Evolutionary conservation across 2,113 vertebrate species (phyloP).

Genomic region (Accipiter cooperii): DNA sequence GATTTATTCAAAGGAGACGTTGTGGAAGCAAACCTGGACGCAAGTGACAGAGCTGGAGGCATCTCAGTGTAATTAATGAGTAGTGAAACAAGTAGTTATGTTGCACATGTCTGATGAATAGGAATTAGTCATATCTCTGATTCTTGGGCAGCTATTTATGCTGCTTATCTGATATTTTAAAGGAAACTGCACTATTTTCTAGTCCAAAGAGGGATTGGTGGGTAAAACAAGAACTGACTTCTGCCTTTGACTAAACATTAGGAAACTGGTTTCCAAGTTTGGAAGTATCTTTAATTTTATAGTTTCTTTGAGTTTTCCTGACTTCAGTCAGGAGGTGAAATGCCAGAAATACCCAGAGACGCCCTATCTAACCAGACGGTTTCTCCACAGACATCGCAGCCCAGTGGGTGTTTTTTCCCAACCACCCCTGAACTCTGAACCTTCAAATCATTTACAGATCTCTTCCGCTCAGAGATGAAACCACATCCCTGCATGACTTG

Average conservation of each 20-base stretch:
- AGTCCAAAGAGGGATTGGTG: background rate
- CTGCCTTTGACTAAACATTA: background rate
- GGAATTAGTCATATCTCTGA: background rate
- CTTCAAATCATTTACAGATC: slow-evolving; percentile 35
- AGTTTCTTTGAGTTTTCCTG: background rate
- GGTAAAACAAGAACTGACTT: background rate
- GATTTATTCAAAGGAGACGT: background rate
- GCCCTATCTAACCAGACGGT: background rate
- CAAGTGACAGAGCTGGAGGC: background rate
- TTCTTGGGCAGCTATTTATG: background rate
- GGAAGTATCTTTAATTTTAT: background rate
- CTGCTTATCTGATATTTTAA: background rate
- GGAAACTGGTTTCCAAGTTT: background rate
- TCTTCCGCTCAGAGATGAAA: background rate
- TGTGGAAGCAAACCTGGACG: background rate
- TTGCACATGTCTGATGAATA: background rate
- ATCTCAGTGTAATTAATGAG: background rate
- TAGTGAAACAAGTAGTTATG: background rate
- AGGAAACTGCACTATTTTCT: background rate
- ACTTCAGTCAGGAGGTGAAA: slow-evolving; percentile 17
- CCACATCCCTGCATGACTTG: background rate
- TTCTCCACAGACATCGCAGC: background rate
- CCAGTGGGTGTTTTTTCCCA: background rate
- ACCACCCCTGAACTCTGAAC: slow-evolving; percentile 45
- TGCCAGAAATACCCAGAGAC: slow-evolving; percentile 48